Evolutionary conservation across 2,113 vertebrate species (phyloP).

Genomic region (Centropristis striata): DNA sequence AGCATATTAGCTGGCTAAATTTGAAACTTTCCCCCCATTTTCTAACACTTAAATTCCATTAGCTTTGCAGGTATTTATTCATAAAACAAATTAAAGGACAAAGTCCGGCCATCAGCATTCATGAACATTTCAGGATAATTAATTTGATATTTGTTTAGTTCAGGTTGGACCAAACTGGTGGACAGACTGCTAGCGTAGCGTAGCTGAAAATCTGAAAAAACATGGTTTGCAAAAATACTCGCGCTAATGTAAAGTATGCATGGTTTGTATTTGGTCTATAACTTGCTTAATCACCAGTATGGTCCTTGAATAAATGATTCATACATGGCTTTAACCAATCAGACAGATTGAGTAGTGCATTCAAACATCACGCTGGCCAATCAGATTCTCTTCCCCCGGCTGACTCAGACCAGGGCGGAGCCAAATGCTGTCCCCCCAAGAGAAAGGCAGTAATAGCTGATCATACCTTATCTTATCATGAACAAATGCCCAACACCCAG

Average conservation of each 20-base stretch:
- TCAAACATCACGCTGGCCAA: constrained; percentile 33
- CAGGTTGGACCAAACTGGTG: background rate
- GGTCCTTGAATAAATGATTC: constrained; percentile 16
- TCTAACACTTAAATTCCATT: too few species aligned
- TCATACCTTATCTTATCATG: constrained; percentile 57
- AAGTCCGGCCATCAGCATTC: background rate
- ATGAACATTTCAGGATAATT: background rate
- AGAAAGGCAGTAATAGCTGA: constrained; percentile 83
- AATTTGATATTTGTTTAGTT: background rate
- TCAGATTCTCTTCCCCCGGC: constrained; percentile 16
- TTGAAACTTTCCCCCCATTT: too few species aligned
- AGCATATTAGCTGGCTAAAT: too few species aligned
- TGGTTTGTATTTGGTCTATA: constrained; percentile 20
- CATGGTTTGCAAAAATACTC: background rate
- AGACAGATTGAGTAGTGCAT: constrained; percentile 21
- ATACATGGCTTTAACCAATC: constrained; percentile 38
- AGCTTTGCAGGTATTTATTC: too few species aligned
- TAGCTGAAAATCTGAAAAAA: background rate
- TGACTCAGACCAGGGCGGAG: constrained; percentile 37
- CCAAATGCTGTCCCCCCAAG: constrained; percentile 82
- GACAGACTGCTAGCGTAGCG: background rate
- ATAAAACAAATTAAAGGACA: too few species aligned
- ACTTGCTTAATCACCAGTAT: constrained; percentile 42
- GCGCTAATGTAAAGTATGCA: constrained; percentile 1
- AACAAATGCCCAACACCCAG: constrained; percentile 62